phyloP scores from a whole-genome alignment of 2,113 vertebrate genomes.

The Odobenus rosmarus region DNA sequence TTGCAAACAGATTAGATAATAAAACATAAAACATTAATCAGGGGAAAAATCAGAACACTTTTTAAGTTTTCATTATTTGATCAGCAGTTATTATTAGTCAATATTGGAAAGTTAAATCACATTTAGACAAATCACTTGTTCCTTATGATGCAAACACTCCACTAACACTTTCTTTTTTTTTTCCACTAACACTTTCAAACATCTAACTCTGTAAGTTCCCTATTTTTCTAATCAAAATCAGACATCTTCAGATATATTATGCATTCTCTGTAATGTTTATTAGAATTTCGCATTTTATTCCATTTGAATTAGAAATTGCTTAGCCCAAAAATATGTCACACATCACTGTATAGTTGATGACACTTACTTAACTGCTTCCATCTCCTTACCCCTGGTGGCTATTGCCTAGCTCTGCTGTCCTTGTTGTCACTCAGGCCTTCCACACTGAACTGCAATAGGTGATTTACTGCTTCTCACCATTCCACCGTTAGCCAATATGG shows the following conservation, averaged over 20 bases:
- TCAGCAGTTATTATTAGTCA: background rate
- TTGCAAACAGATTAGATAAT: conserved; percentile 19
- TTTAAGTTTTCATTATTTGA: background rate
- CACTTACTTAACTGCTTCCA: background rate
- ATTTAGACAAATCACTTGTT: background rate
- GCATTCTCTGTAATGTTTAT: background rate
- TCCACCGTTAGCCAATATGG: background rate
- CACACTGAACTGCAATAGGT: accelerated
- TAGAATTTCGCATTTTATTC: background rate
- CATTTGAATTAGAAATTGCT: background rate
- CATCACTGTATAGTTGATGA: background rate
- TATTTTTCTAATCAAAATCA: background rate
- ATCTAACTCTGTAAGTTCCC: background rate
- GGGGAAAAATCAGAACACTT: background rate
- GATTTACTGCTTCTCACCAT: background rate
- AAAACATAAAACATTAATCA: conserved; percentile 32
- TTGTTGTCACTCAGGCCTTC: background rate
- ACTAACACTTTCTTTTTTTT: background rate
- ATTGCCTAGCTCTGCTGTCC: accelerated
- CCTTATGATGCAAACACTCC: background rate
- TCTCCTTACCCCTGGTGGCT: background rate
- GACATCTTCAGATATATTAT: background rate
- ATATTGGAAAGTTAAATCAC: background rate
- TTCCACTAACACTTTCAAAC: background rate
- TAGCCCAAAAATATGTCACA: background rate